Evolutionary conservation across 1,140 invertebrate species (phyloP).

Genomic region (Hetaerina americana): DNA sequence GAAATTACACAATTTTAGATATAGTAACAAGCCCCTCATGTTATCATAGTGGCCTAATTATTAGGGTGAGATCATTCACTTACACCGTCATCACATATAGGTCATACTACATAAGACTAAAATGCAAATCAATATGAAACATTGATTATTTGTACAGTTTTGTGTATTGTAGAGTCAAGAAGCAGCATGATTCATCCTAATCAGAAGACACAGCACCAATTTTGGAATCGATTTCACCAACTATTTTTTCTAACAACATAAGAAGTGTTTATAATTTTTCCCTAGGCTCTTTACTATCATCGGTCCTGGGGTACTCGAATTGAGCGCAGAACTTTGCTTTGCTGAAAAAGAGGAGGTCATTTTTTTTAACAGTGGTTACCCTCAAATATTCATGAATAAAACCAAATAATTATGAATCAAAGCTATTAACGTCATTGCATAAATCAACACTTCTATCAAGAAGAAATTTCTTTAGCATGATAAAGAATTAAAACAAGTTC

Average conservation of each 20-base stretch:
- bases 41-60: neutral
- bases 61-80: neutral
- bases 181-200: neutral
- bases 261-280: neutral
- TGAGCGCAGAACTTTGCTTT: constrained; percentile 55
- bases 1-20: neutral
- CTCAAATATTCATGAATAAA: too few relatives aligned
- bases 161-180: neutral
- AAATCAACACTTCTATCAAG: too few relatives aligned
- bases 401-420: too few relatives aligned
- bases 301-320: constrained; percentile 50
- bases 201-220: neutral
- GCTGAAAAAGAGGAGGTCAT: constrained; percentile 38
- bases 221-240: neutral
- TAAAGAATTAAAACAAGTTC: too few relatives aligned
- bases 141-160: neutral
- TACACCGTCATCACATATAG: neutral
- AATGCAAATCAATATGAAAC: neutral
- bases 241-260: neutral
- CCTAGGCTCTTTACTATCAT: constrained; percentile 27
- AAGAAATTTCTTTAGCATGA: too few relatives aligned
- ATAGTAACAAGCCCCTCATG: neutral
- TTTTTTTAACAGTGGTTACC: too few relatives aligned
- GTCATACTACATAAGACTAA: neutral
- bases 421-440: too few relatives aligned